These are phyloP conservation scores for Therioaphis trifolii DNA, from an alignment of 2,888 invertebrate species.

Conservation along the genomic window DNA sequence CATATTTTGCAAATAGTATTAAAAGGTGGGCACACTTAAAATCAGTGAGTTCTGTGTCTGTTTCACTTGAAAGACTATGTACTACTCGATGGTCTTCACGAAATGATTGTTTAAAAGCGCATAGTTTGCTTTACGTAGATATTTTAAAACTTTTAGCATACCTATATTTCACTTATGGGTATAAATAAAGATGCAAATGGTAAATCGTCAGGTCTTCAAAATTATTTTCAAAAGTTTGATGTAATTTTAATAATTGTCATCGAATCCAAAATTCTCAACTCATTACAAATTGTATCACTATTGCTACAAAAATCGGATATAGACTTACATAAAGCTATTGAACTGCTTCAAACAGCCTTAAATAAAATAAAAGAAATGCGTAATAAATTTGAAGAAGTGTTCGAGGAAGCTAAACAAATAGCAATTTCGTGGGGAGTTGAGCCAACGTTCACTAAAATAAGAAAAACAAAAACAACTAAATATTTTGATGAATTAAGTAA, in stretches of 20 bases:
- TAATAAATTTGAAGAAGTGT: too few species aligned
- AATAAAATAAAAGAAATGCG: constrained; percentile 1
- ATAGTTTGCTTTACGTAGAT: constrained; percentile 19
- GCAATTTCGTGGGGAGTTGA: constrained; percentile 24
- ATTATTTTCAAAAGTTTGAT: too few species aligned
- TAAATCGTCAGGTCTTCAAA: too few species aligned
- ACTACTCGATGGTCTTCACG: neutral
- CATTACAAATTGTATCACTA: constrained; percentile 15
- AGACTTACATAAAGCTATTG: too few species aligned
- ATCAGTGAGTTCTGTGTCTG: neutral
- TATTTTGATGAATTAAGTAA: constrained; percentile 14
- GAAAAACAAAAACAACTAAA: constrained; percentile 6
- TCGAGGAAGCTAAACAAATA: constrained; percentile 19
- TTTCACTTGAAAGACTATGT: constrained; percentile 22
- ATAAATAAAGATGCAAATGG: too few species aligned
- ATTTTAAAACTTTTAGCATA: too few species aligned
- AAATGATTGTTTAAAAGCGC: neutral
- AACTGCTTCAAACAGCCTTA: neutral
- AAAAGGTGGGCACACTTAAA: constrained; percentile 22
- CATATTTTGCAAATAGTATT: neutral
- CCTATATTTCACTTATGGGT: too few species aligned
- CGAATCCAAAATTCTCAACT: constrained; percentile 9
- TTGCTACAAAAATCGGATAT: constrained; percentile 8
- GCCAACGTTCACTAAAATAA: constrained; percentile 20
- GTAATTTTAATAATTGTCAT: constrained; percentile 23